phyloP scores from a whole-genome alignment of 2,113 vertebrate genomes.

The Micronycteris hirsuta region DNA sequence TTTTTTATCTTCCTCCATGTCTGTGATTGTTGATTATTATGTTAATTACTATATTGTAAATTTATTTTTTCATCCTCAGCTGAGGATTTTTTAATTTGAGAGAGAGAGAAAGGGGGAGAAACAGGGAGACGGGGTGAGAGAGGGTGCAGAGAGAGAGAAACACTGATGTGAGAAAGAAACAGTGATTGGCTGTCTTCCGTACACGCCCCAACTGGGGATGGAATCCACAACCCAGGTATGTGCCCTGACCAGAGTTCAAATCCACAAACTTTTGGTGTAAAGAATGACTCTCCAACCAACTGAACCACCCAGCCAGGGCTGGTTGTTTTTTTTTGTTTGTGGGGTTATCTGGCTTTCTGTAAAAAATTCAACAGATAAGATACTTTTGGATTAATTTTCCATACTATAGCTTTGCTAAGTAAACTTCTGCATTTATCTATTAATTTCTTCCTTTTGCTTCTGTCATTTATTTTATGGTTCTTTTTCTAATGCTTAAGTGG shows the following conservation, averaged over 20 bases:
- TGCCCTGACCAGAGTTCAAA: too few species aligned
- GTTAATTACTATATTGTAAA: not conserved
- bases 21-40: not conserved
- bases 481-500: not conserved
- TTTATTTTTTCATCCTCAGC: not conserved
- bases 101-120: too few species aligned
- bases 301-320: too few species aligned
- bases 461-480: not conserved
- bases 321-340: not conserved
- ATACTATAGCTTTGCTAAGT: not conserved
- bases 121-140: too few species aligned
- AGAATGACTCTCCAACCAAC: too few species aligned
- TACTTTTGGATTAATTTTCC: not conserved
- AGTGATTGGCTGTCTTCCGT: too few species aligned
- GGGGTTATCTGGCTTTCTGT: not conserved
- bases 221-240: too few species aligned
- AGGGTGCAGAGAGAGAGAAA: too few species aligned
- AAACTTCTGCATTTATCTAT: not conserved
- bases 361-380: not conserved
- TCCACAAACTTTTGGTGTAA: too few species aligned
- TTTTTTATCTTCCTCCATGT: not conserved
- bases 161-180: too few species aligned
- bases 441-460: not conserved
- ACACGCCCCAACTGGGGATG: too few species aligned
- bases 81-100: too few species aligned